Base-by-base conservation (phyloP, 2,113 vertebrate species). In the Mormyrus lacerda region DNA sequence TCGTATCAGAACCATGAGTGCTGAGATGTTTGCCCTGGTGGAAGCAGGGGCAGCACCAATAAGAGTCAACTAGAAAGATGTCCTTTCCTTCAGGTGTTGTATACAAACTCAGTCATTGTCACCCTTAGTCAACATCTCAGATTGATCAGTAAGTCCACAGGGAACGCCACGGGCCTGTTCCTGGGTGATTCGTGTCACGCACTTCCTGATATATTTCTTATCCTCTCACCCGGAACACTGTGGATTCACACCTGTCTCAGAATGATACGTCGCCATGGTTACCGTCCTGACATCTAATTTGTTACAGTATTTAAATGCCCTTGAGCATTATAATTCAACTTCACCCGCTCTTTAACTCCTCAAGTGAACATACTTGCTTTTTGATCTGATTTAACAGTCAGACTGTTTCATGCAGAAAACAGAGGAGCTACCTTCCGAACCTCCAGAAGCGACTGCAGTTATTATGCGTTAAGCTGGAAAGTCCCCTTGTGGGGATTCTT, bases 51-150 rank as follows among this genome's bases (percentile, higher is more conserved):
- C 27, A 87, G 50, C 17, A 87, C 85, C n/a, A n/a, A 53, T 35
- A 55, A 87, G 27, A 35, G 85, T 55, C 84, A 51, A 47, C n/a
- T 24, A n/a, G 44, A 50, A 50, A 85, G 47, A 85, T 48, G 44
- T 5, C n/a, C 48, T 50, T 87, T 55, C 85, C 50, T 87, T 19
- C 39, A 24, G 39, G 87, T 21, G 24, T 42, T 39, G 19, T 61
- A 87, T 44, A 42, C 55, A 65, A 55, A 58, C 58, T 87, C 87
- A 87, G 17, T 87, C 87, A 61, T 65, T 87, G 53, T 87, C 55
- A 87, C 87, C 87, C 35, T 9, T 42, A 42, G 51, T 24, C 55
- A 42, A 24, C 87, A 44, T 65, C 55, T 44, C 35, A 13, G 31
- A 87, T 65, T 65, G 51, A 87, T 87, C 55, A 58, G 48, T 15